These are phyloP conservation scores for Neocrepidodera transversa DNA, from an alignment of 2,888 invertebrate genomes.

Conservation along the genomic window DNA sequence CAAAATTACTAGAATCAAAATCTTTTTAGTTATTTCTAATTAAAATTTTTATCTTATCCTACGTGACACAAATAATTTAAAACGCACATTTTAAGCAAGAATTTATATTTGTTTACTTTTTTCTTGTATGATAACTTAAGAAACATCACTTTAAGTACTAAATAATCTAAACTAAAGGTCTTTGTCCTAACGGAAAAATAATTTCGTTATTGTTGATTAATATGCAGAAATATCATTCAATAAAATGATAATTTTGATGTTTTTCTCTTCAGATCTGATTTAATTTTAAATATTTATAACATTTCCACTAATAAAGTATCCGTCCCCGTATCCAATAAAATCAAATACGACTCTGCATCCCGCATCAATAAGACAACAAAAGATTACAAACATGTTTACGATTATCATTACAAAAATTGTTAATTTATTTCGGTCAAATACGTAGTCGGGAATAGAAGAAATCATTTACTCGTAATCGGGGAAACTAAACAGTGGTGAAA, in stretches of 20 bases:
- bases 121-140: too few relatives aligned
- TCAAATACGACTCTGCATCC: constrained; percentile 1
- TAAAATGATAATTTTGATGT: too few relatives aligned
- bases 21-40: background rate
- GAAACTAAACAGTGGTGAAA: background rate
- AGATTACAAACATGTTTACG: constrained; percentile 40
- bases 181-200: background rate
- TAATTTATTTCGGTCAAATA: constrained; percentile 29
- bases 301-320: too few relatives aligned
- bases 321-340: too few relatives aligned
- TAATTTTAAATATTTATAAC: too few relatives aligned
- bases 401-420: constrained; percentile 35
- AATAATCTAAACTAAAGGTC: too few relatives aligned
- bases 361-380: constrained; percentile 35
- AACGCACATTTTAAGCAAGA: background rate
- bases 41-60: background rate
- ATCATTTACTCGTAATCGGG: background rate
- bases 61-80: background rate
- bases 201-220: background rate
- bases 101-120: too few relatives aligned
- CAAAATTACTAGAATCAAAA: background rate
- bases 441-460: constrained; percentile 27
- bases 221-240: too few relatives aligned
- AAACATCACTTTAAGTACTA: too few relatives aligned
- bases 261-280: too few relatives aligned